Base-by-base conservation (phyloP, 2,888 invertebrate species). In the Noctua janthe region DNA sequence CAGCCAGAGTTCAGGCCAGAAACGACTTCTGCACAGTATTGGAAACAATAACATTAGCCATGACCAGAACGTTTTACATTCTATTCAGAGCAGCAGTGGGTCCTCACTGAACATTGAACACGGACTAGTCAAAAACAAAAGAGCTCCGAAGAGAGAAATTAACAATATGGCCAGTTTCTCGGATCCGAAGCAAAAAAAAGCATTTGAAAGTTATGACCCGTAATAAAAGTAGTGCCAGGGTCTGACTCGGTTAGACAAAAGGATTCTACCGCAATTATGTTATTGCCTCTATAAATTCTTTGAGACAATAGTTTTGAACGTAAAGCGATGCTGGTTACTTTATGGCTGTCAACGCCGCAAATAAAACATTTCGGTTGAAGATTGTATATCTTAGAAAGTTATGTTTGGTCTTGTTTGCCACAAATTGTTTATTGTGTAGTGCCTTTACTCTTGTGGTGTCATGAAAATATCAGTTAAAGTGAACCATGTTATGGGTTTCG, bases 281-380 rank as follows among this genome's bases (percentile, higher is more conserved):
- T 94, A 95, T 93, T 92, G 92, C 94, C 91, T 90, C 93, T 94
- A 95, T 95, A 96, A 96, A 95, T 93, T 90, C 83, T 88, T 84
- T 84, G 89, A 95, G 90, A 95, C 94, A 94, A 95, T 92, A 91
- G 92, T 91, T 94, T 93, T 83, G 90, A 91, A 91, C 71, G 88
- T 87, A 89, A 90, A 90, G 85, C 78, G 76, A 89, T 90, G 90
- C 92, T 91, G 90, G 92, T 92, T 86, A 86, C 86, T 94, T 93
- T 93, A 94, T 91, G 92, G 93, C 90, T 95, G 95, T 95, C 95
- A 94, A 93, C 94, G 93, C 95, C 94, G 91, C 94, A 95, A 94
- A 93, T 94, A 92, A 93, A 93, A 88, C 86, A 89, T 91, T 89
- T 89, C 86, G 86, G 90, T 90, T 90, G 86, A 82, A 82, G 86